These are phyloP conservation scores for Carassius gibelio DNA, from an alignment of 2,113 vertebrate genomes.

Conservation along the genomic window DNA sequence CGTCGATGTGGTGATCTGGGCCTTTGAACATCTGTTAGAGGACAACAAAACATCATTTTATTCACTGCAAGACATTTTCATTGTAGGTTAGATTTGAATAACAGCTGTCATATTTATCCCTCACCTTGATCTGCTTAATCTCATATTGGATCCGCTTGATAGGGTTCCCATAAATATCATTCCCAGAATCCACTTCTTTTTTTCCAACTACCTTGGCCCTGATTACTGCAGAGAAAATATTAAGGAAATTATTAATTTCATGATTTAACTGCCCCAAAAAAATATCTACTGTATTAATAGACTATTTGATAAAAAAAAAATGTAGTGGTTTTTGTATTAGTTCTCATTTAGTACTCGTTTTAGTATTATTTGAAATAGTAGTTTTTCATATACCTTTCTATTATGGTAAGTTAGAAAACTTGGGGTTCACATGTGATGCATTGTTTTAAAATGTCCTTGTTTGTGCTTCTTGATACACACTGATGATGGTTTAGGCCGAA, in stretches of 20 bases:
- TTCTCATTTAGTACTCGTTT: no score
- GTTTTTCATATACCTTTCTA: no score
- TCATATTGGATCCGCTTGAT: constrained; percentile 97
- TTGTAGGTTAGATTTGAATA: background rate
- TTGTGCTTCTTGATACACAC: no score
- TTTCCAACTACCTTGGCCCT: constrained; percentile 90
- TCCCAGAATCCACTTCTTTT: constrained; percentile 89
- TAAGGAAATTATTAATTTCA: constrained; percentile 11
- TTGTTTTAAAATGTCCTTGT: no score
- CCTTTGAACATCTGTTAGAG: constrained; percentile 94
- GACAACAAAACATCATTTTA: background rate
- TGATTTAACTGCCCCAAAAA: background rate
- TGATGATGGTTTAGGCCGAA: no score
- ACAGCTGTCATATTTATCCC: background rate
- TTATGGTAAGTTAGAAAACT: no score
- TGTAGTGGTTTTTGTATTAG: no score
- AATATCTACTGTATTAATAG: no score
- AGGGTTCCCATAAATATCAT: constrained; percentile 94
- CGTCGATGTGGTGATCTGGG: constrained; percentile 87
- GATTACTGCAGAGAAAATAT: constrained; percentile 82
- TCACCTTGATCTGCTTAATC: constrained; percentile 97
- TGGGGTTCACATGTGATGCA: no score
- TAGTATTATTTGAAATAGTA: no score
- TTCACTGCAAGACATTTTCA: background rate
- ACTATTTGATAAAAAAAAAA: no score